phyloP scores from a whole-genome alignment of 2,888 invertebrate genomes.

The Alviniconcha strummeri region DNA sequence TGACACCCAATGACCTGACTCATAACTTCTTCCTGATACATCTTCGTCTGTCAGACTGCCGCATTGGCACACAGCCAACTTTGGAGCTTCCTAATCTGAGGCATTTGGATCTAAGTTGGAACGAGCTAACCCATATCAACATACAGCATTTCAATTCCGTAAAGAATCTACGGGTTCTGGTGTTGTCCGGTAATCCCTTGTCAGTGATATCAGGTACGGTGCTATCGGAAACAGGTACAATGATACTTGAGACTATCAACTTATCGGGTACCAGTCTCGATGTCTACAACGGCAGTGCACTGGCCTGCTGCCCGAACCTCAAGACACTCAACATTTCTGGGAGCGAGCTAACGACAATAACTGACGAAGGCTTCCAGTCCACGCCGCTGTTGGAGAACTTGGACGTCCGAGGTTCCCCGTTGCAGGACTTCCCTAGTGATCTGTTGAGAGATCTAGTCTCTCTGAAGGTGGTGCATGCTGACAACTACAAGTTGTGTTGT shows the following conservation, averaged over 20 bases:
- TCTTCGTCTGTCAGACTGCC: not conserved
- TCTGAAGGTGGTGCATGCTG: not conserved
- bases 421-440: not conserved
- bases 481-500: constrained; percentile 32
- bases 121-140: not conserved
- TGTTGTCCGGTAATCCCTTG: not conserved
- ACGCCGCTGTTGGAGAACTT: not conserved
- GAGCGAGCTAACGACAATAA: not conserved
- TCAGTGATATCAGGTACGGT: not conserved
- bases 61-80: not conserved
- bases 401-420: not conserved
- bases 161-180: not conserved
- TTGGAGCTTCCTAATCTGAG: not conserved
- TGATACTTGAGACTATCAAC: not conserved
- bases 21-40: not conserved
- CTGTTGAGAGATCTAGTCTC: not conserved
- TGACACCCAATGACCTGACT: not conserved
- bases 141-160: not conserved
- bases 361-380: not conserved
- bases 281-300: not conserved
- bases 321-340: not conserved
- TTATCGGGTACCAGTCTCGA: not conserved
- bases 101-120: constrained; percentile 8
- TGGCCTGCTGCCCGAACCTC: not conserved
- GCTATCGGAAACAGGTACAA: not conserved